Evolutionary conservation across 64 coral and sea anemone genomes (phyloP).

Genomic region (Actinia tenebrosa): DNA sequence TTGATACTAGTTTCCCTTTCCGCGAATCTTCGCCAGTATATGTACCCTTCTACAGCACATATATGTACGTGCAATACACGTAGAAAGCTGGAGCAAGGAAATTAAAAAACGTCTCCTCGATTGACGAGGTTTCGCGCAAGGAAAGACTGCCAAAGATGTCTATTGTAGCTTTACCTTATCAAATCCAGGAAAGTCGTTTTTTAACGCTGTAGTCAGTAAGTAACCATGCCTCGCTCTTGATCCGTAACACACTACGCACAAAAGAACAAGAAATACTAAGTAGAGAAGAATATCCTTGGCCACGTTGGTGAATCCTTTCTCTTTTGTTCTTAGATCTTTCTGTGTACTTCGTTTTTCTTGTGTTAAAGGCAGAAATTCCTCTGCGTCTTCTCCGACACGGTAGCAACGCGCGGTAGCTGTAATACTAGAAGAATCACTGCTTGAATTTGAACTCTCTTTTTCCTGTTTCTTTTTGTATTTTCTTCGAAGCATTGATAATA

Average conservation of each 20-base stretch:
- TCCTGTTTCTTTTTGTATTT: neutral
- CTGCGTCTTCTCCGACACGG: neutral
- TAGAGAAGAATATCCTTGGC: slow-evolving; percentile 1
- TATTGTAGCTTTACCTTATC: neutral
- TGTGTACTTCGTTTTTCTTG: neutral
- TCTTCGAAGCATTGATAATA: neutral
- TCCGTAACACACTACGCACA: slow-evolving; percentile 22
- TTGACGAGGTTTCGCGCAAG: no score
- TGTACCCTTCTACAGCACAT: no score
- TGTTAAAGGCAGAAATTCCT: neutral
- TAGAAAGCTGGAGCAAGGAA: no score
- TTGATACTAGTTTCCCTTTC: no score
- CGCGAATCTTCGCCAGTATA: no score
- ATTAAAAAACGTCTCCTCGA: no score
- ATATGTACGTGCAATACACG: no score
- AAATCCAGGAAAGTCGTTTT: neutral
- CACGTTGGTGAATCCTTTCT: neutral
- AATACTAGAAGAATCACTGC: no score
- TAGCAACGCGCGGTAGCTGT: neutral
- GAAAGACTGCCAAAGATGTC: no score
- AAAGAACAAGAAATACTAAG: neutral
- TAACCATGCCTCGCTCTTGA: neutral
- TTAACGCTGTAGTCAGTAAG: neutral
- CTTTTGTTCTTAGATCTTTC: neutral
- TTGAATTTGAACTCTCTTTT: no score